phyloP scores from a whole-genome alignment of 2,797 vertebrate genomes.

The Picus viridis region DNA sequence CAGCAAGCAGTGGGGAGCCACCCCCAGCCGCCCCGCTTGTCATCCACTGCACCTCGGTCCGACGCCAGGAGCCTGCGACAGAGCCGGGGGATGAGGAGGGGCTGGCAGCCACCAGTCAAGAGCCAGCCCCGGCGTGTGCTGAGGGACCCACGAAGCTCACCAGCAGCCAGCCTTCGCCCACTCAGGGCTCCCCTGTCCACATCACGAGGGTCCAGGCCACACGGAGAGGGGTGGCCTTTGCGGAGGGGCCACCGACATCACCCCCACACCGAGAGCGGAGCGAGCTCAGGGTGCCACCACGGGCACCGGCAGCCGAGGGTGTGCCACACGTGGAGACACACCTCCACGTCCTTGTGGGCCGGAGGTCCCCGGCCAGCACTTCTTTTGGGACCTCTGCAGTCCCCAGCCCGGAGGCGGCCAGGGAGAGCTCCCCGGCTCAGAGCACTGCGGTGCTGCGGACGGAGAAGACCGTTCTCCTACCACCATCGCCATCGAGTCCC shows the following conservation, averaged over 20 bases:
- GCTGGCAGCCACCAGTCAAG: background rate
- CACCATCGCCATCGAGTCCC: rapidly evolving
- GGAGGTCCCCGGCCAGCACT: background rate
- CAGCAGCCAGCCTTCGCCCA: background rate
- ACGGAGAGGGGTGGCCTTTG: background rate
- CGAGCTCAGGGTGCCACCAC: slow-evolving; percentile 12
- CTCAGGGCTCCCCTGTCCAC: slow-evolving; percentile 27
- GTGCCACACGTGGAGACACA: slow-evolving; percentile 35
- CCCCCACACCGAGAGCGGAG: slow-evolving; percentile 20
- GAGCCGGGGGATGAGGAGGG: rapidly evolving
- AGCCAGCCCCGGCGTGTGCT: background rate
- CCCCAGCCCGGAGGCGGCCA: rapidly evolving
- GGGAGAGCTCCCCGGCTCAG: background rate
- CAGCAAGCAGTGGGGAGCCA: background rate
- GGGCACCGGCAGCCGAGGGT: background rate
- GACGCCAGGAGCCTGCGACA: background rate
- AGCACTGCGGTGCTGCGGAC: background rate
- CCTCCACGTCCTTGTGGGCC: slow-evolving; percentile 59
- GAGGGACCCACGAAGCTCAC: background rate
- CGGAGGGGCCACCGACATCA: background rate
- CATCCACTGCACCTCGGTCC: slow-evolving; percentile 64
- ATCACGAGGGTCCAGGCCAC: slow-evolving; percentile 57
- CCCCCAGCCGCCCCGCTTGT: background rate
- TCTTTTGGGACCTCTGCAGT: too few relatives aligned
- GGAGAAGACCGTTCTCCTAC: slow-evolving; percentile 23